A percentile compares a stretch with the other conserved stretches of the same genome.
Evolutionary conservation across 2,888 invertebrate genomes (phyloP).

Genomic region (Beris morrisii): DNA sequence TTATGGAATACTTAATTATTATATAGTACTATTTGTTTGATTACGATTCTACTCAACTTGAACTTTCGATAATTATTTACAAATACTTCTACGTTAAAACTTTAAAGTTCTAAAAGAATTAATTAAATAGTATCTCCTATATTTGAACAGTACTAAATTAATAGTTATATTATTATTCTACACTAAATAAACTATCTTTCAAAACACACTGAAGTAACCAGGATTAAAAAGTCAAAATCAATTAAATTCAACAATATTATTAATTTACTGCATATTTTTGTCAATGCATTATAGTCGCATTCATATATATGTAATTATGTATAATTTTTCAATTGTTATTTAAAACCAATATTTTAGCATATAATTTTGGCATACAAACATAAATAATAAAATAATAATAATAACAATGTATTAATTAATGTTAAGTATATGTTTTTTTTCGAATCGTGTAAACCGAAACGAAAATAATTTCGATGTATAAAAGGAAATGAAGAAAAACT

Average conservation of each 20-base stretch:
- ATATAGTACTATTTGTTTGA: too few relatives aligned
- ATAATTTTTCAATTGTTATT: slow-evolving; percentile 3
- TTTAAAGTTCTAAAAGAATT: too few relatives aligned
- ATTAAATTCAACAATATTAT: slow-evolving; percentile 3
- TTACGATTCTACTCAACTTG: too few relatives aligned
- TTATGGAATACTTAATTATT: too few relatives aligned
- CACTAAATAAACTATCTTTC: neutral
- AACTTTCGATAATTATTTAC: too few relatives aligned
- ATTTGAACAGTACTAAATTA: neutral
- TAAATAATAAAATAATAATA: slow-evolving; percentile 20
- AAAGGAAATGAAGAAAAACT: neutral
- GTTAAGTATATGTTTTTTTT: slow-evolving; percentile 24
- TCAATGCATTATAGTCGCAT: slow-evolving; percentile 37
- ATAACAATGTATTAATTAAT: slow-evolving; percentile 28
- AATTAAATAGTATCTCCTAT: too few relatives aligned
- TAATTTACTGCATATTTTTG: neutral
- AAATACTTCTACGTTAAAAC: too few relatives aligned
- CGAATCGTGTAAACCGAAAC: neutral
- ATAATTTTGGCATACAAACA: slow-evolving; percentile 33
- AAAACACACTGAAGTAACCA: neutral
- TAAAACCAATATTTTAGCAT: slow-evolving; percentile 2
- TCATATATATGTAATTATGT: neutral
- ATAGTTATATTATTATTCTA: neutral
- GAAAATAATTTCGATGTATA: too few relatives aligned
- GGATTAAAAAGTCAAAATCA: neutral